Evolutionary conservation across 37 sponge, comb jelly and placozoan genomes (phyloP).

Genomic region (Theonella swinhoei): DNA sequence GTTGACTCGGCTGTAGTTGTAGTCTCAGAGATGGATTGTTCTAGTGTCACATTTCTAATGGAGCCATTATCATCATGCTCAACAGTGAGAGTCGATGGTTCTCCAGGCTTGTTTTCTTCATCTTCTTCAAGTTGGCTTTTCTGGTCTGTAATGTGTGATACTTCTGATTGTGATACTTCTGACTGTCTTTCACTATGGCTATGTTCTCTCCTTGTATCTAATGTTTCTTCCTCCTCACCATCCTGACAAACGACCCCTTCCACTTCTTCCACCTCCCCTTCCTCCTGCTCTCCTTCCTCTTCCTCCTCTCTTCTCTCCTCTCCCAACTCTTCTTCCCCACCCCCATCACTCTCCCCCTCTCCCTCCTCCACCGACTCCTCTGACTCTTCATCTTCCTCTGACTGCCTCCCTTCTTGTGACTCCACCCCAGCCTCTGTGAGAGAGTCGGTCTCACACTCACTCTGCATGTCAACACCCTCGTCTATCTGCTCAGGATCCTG

Average conservation of each 20-base stretch:
- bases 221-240: background rate
- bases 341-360: constrained; percentile 11
- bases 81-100: background rate
- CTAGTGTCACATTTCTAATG: background rate
- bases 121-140: too few relatives aligned
- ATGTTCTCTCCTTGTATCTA: too few relatives aligned
- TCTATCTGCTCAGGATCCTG: constrained; percentile 56
- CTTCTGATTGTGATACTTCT: background rate
- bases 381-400: background rate
- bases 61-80: background rate
- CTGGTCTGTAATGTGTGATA: background rate
- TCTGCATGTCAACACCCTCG: constrained; percentile 78
- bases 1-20: background rate
- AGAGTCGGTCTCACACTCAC: constrained; percentile 64
- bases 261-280: constrained; percentile 10
- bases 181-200: background rate
- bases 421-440: background rate
- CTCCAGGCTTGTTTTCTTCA: background rate
- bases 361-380: constrained; percentile 22
- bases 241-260: constrained; percentile 17
- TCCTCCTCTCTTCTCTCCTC: constrained; percentile 27
- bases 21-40: background rate
- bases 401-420: constrained; percentile 6
- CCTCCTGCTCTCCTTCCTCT: background rate
- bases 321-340: background rate